Conservation (phyloP, 2,797 vertebrate genomes). For the Chaetodon trifasciatus region DNA sequence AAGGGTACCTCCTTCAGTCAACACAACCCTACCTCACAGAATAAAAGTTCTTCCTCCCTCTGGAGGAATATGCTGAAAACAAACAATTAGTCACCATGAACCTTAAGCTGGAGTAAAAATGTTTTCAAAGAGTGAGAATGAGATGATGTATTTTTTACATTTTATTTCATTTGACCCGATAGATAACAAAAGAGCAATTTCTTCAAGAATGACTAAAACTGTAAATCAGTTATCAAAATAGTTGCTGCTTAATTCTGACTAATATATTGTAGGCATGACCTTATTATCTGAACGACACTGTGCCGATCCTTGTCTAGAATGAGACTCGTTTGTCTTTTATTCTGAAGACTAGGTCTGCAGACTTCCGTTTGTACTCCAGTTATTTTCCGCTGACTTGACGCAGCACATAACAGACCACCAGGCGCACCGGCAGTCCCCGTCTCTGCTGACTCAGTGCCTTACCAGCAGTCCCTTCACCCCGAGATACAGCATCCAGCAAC, state of each 20-base stretch:
- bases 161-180: too few species aligned
- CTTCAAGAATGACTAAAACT: too few species aligned
- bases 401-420: constrained; percentile 71
- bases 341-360: constrained; percentile 8
- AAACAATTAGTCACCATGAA: too few species aligned
- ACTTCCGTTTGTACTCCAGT: constrained; percentile 41
- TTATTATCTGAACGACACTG: not conserved
- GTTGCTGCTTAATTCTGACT: too few species aligned
- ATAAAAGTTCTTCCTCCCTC: not conserved
- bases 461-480: constrained; percentile 79
- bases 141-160: too few species aligned
- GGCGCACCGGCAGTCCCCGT: constrained; percentile 75
- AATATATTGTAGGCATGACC: not conserved
- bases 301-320: not conserved
- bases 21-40: not conserved
- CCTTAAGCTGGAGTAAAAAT: too few species aligned
- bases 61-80: not conserved
- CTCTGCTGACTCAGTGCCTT: constrained; percentile 92
- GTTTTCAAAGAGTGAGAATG: too few species aligned
- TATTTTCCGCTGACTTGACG: constrained; percentile 62
- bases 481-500: constrained; percentile 75
- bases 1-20: not conserved
- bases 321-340: constrained; percentile 50
- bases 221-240: too few species aligned
- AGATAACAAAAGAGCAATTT: too few species aligned